A percentile compares a stretch with the other conserved stretches of the same genome.
These are phyloP conservation scores for Terrapene triunguis DNA, from an alignment of 2,113 vertebrate genomes.

Conservation along the genomic window DNA sequence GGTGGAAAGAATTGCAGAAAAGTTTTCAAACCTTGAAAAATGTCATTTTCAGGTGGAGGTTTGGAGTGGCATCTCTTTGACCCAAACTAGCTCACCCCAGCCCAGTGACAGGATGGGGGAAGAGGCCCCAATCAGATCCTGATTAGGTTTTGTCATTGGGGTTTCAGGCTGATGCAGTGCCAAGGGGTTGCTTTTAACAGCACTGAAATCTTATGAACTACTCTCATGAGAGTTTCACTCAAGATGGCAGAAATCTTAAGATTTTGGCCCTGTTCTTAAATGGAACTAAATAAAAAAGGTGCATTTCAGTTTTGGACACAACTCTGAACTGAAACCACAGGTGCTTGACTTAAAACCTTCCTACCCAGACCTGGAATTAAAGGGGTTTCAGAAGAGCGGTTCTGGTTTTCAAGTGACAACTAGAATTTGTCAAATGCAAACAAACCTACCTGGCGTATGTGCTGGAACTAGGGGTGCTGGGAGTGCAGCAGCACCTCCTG, in stretches of 20 bases:
- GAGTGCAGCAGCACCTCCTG: too few relatives aligned
- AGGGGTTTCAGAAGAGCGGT: slow-evolving; percentile 44
- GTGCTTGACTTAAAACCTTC: slow-evolving; percentile 56
- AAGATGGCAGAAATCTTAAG: slow-evolving; percentile 70
- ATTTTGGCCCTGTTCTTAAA: slow-evolving; percentile 59
- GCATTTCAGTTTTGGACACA: slow-evolving; percentile 67
- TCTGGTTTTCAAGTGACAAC: slow-evolving; percentile 3
- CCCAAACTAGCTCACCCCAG: neutral
- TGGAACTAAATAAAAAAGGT: slow-evolving; percentile 69
- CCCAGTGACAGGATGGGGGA: neutral
- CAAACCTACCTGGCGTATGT: neutral
- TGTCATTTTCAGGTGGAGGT: neutral
- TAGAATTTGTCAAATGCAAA: slow-evolving; percentile 47
- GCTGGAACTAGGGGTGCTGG: too few relatives aligned
- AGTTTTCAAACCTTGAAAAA: neutral
- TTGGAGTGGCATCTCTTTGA: neutral
- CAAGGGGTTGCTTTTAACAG: slow-evolving; percentile 42
- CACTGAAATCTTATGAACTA: slow-evolving; percentile 33
- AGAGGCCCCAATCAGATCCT: slow-evolving; percentile 5
- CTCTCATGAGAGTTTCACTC: slow-evolving; percentile 37
- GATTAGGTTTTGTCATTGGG: slow-evolving; percentile 25
- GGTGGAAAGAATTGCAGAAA: neutral
- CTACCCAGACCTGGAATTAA: slow-evolving; percentile 47
- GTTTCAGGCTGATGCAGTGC: neutral
- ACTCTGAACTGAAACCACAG: slow-evolving; percentile 70